These are phyloP conservation scores for Gonocerus acuteangulatus DNA, from an alignment of 2,888 invertebrate species.

Conservation along the genomic window DNA sequence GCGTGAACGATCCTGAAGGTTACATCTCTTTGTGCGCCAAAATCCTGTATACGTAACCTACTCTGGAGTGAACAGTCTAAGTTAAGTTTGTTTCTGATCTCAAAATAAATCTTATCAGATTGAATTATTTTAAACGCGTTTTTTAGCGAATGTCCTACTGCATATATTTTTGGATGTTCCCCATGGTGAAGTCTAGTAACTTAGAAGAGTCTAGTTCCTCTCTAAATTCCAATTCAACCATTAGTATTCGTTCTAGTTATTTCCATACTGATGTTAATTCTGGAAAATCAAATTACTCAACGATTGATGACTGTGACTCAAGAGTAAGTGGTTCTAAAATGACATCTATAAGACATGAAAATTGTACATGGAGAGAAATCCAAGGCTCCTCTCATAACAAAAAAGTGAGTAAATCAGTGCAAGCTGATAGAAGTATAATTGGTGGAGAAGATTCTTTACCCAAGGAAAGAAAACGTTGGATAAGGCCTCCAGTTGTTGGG, in stretches of 20 bases:
- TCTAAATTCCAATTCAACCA: background rate
- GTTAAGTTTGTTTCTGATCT: too few relatives aligned
- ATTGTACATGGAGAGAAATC: background rate
- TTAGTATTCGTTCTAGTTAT: constrained; percentile 27
- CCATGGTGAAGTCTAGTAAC: too few relatives aligned
- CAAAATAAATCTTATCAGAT: too few relatives aligned
- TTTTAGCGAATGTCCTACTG: too few relatives aligned
- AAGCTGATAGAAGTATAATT: constrained; percentile 23
- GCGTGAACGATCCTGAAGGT: too few relatives aligned
- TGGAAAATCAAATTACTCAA: background rate
- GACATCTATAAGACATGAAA: constrained; percentile 2
- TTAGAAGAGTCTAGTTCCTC: background rate
- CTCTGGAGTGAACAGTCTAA: too few relatives aligned
- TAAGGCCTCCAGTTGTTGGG: constrained; percentile 44
- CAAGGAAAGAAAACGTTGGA: constrained; percentile 42
- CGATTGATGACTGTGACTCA: background rate
- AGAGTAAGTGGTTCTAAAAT: background rate
- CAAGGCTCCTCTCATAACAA: background rate
- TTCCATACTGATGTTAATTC: constrained; percentile 29
- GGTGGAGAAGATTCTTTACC: constrained; percentile 26
- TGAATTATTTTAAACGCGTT: too few relatives aligned
- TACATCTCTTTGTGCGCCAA: too few relatives aligned
- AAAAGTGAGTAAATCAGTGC: constrained; percentile 28
- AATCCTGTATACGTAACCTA: too few relatives aligned
- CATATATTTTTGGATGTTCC: too few relatives aligned